Evolutionary conservation across 23 tunicate genomes (phyloP), one percentile per base, ranked within the genome.

Genomic region (Styela clava): DNA sequence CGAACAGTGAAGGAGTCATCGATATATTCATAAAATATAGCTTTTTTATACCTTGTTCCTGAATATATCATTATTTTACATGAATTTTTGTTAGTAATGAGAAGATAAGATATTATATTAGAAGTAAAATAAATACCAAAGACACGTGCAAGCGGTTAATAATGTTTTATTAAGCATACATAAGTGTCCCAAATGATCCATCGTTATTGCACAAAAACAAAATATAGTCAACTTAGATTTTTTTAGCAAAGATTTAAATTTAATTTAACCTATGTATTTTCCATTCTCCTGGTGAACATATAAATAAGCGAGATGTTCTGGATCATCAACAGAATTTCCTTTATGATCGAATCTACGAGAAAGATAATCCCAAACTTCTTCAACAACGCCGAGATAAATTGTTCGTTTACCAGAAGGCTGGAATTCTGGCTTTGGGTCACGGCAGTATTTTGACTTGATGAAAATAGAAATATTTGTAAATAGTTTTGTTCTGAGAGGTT

Each of bases 41-140:
- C 92, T 56, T 87, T 87, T 82, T 74, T 74, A 71, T 87, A 87
- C 26, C 21, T n/a, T 25, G 90, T 31, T 31, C 90, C 90, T 86
- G 81, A 23, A 24, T 16, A 26, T n/a, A n/a, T n/a, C n/a, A n/a
- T n/a, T n/a, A n/a, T n/a, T n/a, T n/a, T n/a, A n/a, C n/a, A n/a
- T n/a, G n/a, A n/a, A n/a, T n/a, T n/a, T n/a, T n/a, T n/a, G n/a
- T n/a, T n/a, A n/a, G n/a, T n/a, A n/a, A n/a, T n/a, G n/a, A n/a
- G n/a, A n/a, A n/a, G n/a, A n/a, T n/a, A n/a, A n/a, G n/a, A n/a
- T n/a, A n/a, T n/a, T n/a, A n/a, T n/a, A n/a, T n/a, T n/a, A n/a
- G n/a, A n/a, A n/a, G n/a, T n/a, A n/a, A n/a, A n/a, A n/a, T n/a
- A n/a, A n/a, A n/a, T n/a, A n/a, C n/a, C n/a, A n/a, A n/a, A n/a